Evolutionary conservation across 2,113 vertebrate species (phyloP), one percentile per base, ranked within the genome.

Genomic region (Tamias sibiricus): DNA sequence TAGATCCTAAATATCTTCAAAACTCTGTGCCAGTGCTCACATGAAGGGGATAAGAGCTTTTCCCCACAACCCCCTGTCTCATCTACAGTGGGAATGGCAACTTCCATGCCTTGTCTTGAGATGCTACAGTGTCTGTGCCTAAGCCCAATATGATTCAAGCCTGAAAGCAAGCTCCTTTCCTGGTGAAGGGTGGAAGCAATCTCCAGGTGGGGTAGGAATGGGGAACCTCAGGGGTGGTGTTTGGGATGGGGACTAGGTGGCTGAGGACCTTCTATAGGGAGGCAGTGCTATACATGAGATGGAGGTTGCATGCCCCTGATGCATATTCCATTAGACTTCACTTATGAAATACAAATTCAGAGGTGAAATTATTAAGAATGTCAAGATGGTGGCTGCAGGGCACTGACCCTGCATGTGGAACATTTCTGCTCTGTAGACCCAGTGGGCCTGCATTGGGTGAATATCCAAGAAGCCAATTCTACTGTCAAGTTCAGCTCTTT

Each of bases 271-370:
- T 2, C 47, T 49, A 2, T 22, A 3, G 2, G 4, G n/a, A 81
- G 35, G 35, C 44, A 69, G 28, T 16, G 6, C 6, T 79, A 6
- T 79, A 52, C 26, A 28, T 24, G 26, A 49, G 3, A 22, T 24
- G 44, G 87, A 42, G 1, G 1, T 62, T 87, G 24, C n/a, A 64
- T 91, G n/a, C 8, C 42, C 44, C 14, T 66, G 16, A n/a, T 0
- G 1, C 17, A 22, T n/a, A n/a, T n/a, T n/a, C 44, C 30, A 9
- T 1, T 49, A 9, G 26, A 62, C n/a, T 94, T 92, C 28, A 62
- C 86, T 76, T 68, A 85, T 47, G 57, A 79, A 42, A 83, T 7
- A 54, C 24, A 86, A 72, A 71, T 69, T 88, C 49, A 91, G 90
- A 95, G 37, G 54, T 59, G 40, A 24, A 95, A 57, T 77, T 4